Percentiles rank a stretch among this genome's conserved stretches.
phyloP scores from a whole-genome alignment of 1,140 invertebrate genomes.

The Drosophila murphyi region DNA sequence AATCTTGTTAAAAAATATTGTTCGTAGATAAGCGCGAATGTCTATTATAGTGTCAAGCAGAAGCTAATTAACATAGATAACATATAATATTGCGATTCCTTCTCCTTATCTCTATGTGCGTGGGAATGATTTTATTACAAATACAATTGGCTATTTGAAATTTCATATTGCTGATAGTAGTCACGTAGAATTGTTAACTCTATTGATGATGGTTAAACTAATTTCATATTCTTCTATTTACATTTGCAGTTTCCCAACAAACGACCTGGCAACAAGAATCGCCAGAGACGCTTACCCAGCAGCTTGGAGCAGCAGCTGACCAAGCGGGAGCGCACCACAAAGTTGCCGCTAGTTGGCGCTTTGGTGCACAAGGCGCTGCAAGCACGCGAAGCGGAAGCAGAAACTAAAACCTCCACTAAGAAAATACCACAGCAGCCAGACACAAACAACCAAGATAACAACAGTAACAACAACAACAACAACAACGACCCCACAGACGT shows the following conservation, averaged over 20 bases:
- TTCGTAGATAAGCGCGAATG: slow-evolving; percentile 6
- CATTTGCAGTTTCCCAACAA: slow-evolving; percentile 49
- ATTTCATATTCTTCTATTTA: background rate
- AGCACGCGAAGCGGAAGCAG: slow-evolving; percentile 30
- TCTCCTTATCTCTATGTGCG: background rate
- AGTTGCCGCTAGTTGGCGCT: slow-evolving; percentile 65
- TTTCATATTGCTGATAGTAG: background rate
- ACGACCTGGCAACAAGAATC: slow-evolving; percentile 59
- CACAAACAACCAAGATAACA: background rate
- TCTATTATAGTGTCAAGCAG: slow-evolving; percentile 18
- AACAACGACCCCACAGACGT: slow-evolving; percentile 4
- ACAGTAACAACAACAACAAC: background rate
- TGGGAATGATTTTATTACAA: background rate
- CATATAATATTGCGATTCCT: no score
- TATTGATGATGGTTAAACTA: background rate
- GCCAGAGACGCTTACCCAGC: slow-evolving; percentile 3
- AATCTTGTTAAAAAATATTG: slow-evolving; percentile 21
- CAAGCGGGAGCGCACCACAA: slow-evolving; percentile 56
- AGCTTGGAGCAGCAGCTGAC: slow-evolving; percentile 51
- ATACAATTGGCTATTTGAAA: background rate
- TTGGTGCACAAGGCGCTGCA: slow-evolving; percentile 62
- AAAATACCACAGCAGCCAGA: background rate
- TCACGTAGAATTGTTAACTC: no score
- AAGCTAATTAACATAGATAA: slow-evolving; percentile 36
- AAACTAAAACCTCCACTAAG: background rate